These are phyloP conservation scores for Syngnathus floridae DNA, from an alignment of 2,113 vertebrate species.

Conservation along the genomic window DNA sequence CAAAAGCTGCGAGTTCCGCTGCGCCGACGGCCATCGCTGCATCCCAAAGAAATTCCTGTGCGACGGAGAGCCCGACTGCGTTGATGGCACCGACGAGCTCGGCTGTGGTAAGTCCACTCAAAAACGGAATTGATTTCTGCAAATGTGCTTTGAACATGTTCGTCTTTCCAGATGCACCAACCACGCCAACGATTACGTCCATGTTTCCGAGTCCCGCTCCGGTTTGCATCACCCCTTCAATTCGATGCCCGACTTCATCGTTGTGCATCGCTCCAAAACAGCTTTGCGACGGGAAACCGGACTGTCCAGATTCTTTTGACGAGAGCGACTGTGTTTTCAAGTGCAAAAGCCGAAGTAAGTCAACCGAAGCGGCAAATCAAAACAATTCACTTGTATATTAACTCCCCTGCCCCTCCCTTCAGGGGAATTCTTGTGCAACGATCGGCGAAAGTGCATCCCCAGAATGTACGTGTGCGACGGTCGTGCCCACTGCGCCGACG, in stretches of 20 bases:
- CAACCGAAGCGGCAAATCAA: background rate
- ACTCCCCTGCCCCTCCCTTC: background rate
- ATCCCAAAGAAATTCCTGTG: slow-evolving; percentile 79
- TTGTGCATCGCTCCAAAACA: slow-evolving; percentile 70
- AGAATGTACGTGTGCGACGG: slow-evolving; percentile 72
- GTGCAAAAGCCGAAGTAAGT: slow-evolving; percentile 71
- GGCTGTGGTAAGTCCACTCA: slow-evolving; percentile 64
- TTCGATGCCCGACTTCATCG: slow-evolving; percentile 64
- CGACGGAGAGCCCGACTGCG: slow-evolving; percentile 79
- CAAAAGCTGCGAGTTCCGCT: slow-evolving; percentile 71
- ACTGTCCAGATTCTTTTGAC: slow-evolving; percentile 81
- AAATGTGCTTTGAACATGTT: background rate
- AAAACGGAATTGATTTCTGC: no score
- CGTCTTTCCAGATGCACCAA: slow-evolving; percentile 2
- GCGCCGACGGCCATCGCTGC: slow-evolving; percentile 70
- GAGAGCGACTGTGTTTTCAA: slow-evolving; percentile 64
- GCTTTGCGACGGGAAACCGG: slow-evolving; percentile 73
- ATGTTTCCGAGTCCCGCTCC: background rate
- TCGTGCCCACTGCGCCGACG: slow-evolving; percentile 70
- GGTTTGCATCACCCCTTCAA: slow-evolving; percentile 62
- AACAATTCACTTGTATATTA: background rate
- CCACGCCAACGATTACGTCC: background rate
- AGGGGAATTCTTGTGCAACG: slow-evolving; percentile 74
- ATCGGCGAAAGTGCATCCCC: slow-evolving; percentile 62
- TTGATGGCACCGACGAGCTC: slow-evolving; percentile 74